Evolutionary conservation across 2,888 invertebrate species (phyloP).

Genomic region (Punctoribates punctum): DNA sequence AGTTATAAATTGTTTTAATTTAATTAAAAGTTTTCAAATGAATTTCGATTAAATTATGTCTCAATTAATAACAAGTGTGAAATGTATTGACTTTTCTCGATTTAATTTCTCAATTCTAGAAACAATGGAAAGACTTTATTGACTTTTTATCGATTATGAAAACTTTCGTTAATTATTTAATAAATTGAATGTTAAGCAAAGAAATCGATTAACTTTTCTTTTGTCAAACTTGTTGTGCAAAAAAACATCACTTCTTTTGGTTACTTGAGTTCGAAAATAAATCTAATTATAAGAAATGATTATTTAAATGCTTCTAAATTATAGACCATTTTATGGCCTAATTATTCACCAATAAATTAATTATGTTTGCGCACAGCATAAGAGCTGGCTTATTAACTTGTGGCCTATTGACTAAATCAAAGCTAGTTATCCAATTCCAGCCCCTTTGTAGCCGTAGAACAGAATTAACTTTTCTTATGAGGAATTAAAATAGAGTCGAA

Average conservation of each 20-base stretch:
- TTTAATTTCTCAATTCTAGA: no score
- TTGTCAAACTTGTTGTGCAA: background rate
- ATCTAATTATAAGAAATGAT: constrained; percentile 1
- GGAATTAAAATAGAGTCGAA: constrained; percentile 17
- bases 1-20: no score
- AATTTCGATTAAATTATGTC: no score
- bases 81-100: no score
- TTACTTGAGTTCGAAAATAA: constrained; percentile 15
- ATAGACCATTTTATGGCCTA: background rate
- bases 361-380: constrained; percentile 6
- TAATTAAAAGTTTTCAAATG: no score
- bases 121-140: no score
- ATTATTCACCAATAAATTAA: constrained; percentile 22
- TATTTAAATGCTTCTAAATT: background rate
- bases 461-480: background rate
- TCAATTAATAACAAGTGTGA: no score
- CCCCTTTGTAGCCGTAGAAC: background rate
- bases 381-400: background rate
- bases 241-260: background rate
- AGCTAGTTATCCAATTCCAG: background rate
- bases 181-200: constrained; percentile 1
- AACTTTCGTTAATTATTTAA: background rate
- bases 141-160: background rate
- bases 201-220: background rate
- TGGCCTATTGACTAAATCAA: background rate